A percentile compares a stretch with the other conserved stretches of the same genome.
Evolutionary conservation across 2,113 vertebrate species (phyloP).

Genomic region (Solenodon paradoxus): DNA sequence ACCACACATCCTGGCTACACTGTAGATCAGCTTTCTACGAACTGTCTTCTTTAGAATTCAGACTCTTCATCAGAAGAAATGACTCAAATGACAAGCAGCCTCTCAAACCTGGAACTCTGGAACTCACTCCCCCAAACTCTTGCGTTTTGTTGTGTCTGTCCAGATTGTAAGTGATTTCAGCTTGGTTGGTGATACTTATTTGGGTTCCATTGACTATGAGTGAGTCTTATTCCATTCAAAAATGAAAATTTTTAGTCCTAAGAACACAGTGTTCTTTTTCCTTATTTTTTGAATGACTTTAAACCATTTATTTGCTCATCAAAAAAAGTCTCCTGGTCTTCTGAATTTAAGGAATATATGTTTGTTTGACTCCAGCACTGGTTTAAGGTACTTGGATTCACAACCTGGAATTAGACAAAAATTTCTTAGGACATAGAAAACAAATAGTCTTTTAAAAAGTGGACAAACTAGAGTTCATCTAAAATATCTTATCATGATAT

Average conservation of each 20-base stretch:
- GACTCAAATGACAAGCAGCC: background rate
- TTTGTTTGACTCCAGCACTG: background rate
- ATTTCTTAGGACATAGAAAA: background rate
- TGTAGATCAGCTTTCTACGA: background rate
- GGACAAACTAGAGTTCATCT: background rate
- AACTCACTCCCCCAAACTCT: background rate
- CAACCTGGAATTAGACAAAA: background rate
- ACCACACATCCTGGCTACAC: background rate
- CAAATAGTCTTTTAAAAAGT: background rate
- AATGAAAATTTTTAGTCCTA: background rate
- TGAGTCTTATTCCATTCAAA: background rate
- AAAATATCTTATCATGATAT: background rate
- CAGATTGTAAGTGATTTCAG: background rate
- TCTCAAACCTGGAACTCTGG: background rate
- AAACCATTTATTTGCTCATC: background rate
- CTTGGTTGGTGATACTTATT: background rate
- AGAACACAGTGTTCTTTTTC: background rate
- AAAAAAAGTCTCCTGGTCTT: background rate
- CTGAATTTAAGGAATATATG: background rate
- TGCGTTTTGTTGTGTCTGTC: background rate
- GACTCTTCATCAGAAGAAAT: background rate
- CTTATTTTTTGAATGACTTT: background rate
- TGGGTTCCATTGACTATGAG: background rate
- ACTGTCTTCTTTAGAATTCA: background rate
- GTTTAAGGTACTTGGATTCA: background rate